A percentile compares a stretch with the other conserved stretches of the same genome.
Conservation (phyloP, 2,888 invertebrate species). For the Eupeodes latifasciatus region DNA sequence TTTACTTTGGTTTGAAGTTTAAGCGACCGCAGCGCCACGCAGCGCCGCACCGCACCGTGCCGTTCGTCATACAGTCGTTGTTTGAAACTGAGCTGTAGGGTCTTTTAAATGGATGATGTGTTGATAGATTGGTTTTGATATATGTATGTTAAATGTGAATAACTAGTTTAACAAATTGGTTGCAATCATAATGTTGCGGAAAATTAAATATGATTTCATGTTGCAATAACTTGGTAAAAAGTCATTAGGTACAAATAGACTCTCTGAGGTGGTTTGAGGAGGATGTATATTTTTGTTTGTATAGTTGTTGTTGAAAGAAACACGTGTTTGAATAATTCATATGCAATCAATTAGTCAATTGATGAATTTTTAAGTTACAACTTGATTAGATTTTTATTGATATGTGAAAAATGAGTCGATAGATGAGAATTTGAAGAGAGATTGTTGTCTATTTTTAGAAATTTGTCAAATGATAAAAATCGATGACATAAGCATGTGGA, state of each 20-base stretch:
- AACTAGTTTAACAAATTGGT: slow-evolving; percentile 54
- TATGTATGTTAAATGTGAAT: slow-evolving; percentile 15
- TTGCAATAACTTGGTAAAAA: slow-evolving; percentile 24
- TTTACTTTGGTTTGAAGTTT: slow-evolving; percentile 44
- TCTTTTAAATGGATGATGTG: slow-evolving; percentile 66
- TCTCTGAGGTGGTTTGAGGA: slow-evolving; percentile 1
- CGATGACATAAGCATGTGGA: too few relatives aligned
- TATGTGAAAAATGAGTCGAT: background rate
- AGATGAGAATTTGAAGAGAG: background rate
- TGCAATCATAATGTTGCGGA: slow-evolving; percentile 37
- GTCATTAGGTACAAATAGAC: background rate
- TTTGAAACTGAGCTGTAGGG: background rate
- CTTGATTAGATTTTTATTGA: slow-evolving; percentile 23
- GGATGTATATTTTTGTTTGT: background rate
- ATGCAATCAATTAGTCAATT: background rate
- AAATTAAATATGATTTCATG: slow-evolving; percentile 51
- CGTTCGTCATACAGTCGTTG: too few relatives aligned
- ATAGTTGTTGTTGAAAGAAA: background rate
- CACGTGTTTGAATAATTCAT: slow-evolving; percentile 25
- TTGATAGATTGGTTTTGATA: slow-evolving; percentile 58
- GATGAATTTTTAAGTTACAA: slow-evolving; percentile 1
- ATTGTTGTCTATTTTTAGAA: background rate
- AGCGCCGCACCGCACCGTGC: too few relatives aligned
- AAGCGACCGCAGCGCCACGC: background rate
- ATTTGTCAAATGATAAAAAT: background rate